Evolutionary conservation across 2,113 vertebrate genomes (phyloP).

Genomic region (Myrmophylax atrothorax): DNA sequence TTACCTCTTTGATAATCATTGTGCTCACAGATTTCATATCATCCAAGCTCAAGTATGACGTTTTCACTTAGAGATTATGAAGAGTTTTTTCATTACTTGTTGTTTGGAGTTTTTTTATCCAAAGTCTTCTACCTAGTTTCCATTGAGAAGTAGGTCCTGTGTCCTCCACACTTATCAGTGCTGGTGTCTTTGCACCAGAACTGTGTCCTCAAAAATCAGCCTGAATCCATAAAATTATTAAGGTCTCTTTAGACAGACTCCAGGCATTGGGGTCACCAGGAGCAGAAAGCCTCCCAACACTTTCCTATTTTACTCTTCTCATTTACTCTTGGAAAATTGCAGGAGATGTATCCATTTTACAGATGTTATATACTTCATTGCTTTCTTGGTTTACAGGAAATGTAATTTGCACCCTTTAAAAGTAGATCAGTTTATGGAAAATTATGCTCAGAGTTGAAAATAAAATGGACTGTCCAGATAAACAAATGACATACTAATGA

Average conservation of each 20-base stretch:
- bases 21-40: not conserved
- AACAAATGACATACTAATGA: not conserved
- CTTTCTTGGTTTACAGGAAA: not conserved
- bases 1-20: not conserved
- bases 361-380: not conserved
- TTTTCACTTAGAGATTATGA: not conserved
- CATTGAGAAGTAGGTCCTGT: not conserved
- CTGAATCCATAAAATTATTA: not conserved
- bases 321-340: not conserved
- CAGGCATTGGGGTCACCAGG: not conserved
- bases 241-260: not conserved
- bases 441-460: not conserved
- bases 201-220: not conserved
- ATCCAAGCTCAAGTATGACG: not conserved
- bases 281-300: not conserved
- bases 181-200: not conserved
- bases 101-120: not conserved
- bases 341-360: not conserved
- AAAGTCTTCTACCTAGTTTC: not conserved
- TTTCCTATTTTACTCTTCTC: not conserved
- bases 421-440: not conserved
- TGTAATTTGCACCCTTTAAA: not conserved
- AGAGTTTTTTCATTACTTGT: not conserved
- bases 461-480: not conserved
- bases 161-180: not conserved